These are phyloP conservation scores for Drosophila pectinifera DNA, from an alignment of 1,140 invertebrate genomes.

Conservation along the genomic window DNA sequence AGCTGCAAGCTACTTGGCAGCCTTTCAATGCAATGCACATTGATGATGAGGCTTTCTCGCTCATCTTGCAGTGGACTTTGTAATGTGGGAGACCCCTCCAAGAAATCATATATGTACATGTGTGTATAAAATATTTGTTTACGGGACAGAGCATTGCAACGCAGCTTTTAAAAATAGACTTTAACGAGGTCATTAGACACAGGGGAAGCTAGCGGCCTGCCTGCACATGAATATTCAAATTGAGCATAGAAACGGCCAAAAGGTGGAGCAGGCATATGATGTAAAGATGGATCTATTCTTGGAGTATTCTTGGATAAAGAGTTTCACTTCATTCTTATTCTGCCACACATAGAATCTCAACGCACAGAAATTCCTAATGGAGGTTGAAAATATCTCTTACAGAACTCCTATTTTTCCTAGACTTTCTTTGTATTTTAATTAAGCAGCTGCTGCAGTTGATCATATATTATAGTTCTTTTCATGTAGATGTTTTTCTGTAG, in stretches of 20 bases:
- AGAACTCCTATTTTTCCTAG: background rate
- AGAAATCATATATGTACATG: constrained; percentile 23
- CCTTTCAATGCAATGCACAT: constrained; percentile 19
- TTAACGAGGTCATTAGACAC: constrained; percentile 82
- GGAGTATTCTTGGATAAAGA: background rate
- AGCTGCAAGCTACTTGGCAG: constrained; percentile 37
- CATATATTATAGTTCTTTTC: background rate
- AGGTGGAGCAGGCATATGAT: constrained; percentile 30
- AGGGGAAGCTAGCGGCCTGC: constrained; percentile 31
- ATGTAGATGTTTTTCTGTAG: background rate
- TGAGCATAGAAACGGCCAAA: constrained; percentile 40
- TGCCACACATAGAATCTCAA: background rate
- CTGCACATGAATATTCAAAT: constrained; percentile 40
- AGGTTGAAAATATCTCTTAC: no score
- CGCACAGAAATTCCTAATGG: background rate
- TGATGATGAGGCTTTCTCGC: constrained; percentile 7
- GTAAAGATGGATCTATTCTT: constrained; percentile 30
- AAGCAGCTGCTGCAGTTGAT: background rate
- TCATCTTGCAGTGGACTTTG: constrained; percentile 49
- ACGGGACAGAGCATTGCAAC: constrained; percentile 38
- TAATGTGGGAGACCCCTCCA: constrained; percentile 61
- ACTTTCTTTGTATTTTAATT: constrained; percentile 3
- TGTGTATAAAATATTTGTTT: constrained; percentile 20
- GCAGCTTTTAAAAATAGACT: constrained; percentile 69
- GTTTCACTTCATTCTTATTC: background rate